Base-by-base conservation (phyloP, 1,140 invertebrate genomes). In the Carposina sasakii region DNA sequence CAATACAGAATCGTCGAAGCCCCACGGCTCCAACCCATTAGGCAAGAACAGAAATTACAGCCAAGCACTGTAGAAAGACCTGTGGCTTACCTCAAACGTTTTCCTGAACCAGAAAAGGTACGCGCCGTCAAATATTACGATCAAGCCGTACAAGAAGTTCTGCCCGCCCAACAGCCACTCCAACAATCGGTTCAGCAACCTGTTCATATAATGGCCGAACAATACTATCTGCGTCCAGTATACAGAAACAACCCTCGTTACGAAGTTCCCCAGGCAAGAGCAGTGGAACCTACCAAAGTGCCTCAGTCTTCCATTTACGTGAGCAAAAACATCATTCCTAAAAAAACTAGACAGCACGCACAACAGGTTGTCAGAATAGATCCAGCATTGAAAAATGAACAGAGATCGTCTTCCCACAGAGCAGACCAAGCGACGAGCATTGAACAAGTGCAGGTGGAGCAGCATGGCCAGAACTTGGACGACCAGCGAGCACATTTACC, bases 221-320 rank as follows among this genome's bases (percentile, higher is more conserved):
- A 81, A 46, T 79, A 72, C 48, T 78, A 76, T 15, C 52, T 79
- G 5, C 66, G 76, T 23, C 71, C 74, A 9, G 19, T 74, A 2
- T 79, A 75, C 41, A 63, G 75, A 60, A 13, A 51, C 10, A 69
- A 54, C 34, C 72, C 81, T 9, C 56, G 75, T 37, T 81, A 74
- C 42, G 76, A 83, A 16, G 4, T 66, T 13, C 16, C 41, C 41
- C 57, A 67, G 47, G 36, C 52, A 12, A 58, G 73, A 4, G 63
- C 57, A 9, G 41, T 60, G 15, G 69, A 78, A 40, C 42, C 66
- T 6, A 58, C 64, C 5, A 81, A 81, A 56, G 45, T 71, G 22
- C 76, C 78, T 2, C 59, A 73, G n/a, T 81, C 79, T 3, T 56
- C 79, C 13, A 81, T 81, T 55, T 83, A 72, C 30, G 79, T 83